phyloP scores from a whole-genome alignment of 2,797 vertebrate genomes.

The Sebastiscus albofasciatus region DNA sequence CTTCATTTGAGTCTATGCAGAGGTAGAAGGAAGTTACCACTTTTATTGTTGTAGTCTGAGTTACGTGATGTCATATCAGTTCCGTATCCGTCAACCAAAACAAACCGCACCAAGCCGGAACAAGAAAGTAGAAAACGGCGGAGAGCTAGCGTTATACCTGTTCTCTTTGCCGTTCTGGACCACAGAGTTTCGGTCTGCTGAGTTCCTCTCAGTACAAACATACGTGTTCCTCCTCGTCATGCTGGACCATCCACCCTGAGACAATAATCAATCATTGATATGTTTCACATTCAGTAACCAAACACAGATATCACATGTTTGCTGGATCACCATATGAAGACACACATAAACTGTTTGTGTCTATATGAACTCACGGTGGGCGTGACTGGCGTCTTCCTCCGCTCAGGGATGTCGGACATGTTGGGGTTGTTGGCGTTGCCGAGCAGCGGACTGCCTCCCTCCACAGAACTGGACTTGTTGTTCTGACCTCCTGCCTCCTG shows the following conservation, averaged over 20 bases:
- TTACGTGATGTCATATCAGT: no score
- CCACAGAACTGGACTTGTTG: background rate
- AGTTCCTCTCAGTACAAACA: slow-evolving; percentile 89
- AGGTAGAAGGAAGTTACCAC: no score
- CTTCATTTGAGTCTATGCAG: no score
- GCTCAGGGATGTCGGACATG: slow-evolving; percentile 88
- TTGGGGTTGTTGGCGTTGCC: slow-evolving; percentile 93
- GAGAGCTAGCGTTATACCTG: background rate
- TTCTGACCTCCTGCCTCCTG: background rate
- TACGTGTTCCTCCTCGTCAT: slow-evolving; percentile 95
- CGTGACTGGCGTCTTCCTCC: background rate
- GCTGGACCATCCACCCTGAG: slow-evolving; percentile 75
- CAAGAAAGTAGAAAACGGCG: no score
- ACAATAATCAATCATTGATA: background rate
- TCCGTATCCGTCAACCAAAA: no score
- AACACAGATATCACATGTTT: no score
- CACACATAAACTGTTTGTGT: no score
- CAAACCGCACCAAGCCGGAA: no score
- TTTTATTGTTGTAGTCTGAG: no score
- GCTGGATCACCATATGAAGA: no score
- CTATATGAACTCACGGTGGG: background rate
- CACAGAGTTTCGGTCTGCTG: slow-evolving; percentile 86
- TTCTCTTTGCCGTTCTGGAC: background rate
- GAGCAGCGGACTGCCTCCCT: slow-evolving; percentile 84
- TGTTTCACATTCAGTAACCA: no score